phyloP scores from a whole-genome alignment of 2,888 invertebrate species.

The Cryptocephalus primarius region DNA sequence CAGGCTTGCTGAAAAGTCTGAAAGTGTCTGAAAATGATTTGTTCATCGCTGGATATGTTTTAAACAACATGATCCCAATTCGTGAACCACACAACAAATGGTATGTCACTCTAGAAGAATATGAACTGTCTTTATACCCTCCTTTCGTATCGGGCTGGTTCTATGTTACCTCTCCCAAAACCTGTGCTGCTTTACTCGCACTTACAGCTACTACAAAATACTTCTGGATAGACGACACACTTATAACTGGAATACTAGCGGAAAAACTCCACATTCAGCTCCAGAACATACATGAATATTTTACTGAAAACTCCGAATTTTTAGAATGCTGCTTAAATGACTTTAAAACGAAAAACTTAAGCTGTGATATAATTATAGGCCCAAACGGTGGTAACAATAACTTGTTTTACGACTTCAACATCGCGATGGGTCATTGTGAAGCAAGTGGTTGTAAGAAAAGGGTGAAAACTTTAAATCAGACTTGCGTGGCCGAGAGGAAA shows the following conservation, averaged over 20 bases:
- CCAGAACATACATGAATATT: slow-evolving; percentile 48
- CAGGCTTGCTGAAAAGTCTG: slow-evolving; percentile 35
- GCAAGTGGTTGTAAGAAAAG: slow-evolving; percentile 44
- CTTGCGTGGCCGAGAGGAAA: slow-evolving; percentile 45
- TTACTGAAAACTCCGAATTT: slow-evolving; percentile 60
- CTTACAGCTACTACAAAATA: slow-evolving; percentile 48
- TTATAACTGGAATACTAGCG: slow-evolving; percentile 69
- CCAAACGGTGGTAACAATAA: slow-evolving; percentile 69
- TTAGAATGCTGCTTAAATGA: slow-evolving; percentile 64
- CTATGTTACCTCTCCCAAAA: slow-evolving; percentile 60
- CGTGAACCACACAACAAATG: slow-evolving; percentile 64
- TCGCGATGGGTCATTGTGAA: slow-evolving; percentile 50
- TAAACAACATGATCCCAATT: slow-evolving; percentile 51
- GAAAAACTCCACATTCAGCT: slow-evolving; percentile 46
- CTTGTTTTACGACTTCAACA: slow-evolving; percentile 53
- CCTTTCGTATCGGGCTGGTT: slow-evolving; percentile 76
- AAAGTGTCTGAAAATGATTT: slow-evolving; percentile 23
- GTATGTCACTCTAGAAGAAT: slow-evolving; percentile 64
- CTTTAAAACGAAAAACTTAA: slow-evolving; percentile 41
- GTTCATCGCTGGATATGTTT: slow-evolving; percentile 54
- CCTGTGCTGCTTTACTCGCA: slow-evolving; percentile 46
- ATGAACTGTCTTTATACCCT: slow-evolving; percentile 50
- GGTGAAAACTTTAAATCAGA: slow-evolving; percentile 41
- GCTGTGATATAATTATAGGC: slow-evolving; percentile 60
- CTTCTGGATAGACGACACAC: slow-evolving; percentile 91